phyloP scores from a whole-genome alignment of 2,888 invertebrate species.

The Argyra leucocephala region DNA sequence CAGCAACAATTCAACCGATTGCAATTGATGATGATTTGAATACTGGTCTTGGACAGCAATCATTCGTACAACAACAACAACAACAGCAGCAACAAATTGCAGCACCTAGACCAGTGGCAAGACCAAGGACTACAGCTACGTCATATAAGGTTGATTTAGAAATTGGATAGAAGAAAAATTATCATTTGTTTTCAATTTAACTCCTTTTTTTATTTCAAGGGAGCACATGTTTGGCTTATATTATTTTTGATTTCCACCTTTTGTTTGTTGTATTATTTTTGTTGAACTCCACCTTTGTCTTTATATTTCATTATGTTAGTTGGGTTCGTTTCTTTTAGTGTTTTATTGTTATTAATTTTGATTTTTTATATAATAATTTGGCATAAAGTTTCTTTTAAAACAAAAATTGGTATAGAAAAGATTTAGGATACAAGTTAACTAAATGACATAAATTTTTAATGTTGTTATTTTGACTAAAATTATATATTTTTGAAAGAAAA shows the following conservation, averaged over 20 bases:
- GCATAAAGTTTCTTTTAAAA: no score
- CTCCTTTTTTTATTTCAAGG: slow-evolving; percentile 1
- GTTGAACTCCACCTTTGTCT: background rate
- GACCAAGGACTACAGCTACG: slow-evolving; percentile 61
- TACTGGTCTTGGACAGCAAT: no score
- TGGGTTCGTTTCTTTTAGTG: background rate
- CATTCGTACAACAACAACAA: no score
- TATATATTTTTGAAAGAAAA: no score
- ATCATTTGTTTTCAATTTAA: slow-evolving; percentile 13
- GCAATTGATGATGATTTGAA: background rate
- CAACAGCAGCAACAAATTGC: slow-evolving; percentile 42
- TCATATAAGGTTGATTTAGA: slow-evolving; percentile 63
- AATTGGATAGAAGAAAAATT: slow-evolving; percentile 2
- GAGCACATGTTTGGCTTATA: background rate
- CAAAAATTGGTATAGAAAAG: no score
- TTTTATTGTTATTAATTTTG: no score
- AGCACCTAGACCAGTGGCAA: slow-evolving; percentile 55
- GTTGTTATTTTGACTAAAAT: no score
- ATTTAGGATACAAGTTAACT: no score
- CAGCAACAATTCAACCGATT: slow-evolving; percentile 33
- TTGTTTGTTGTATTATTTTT: no score
- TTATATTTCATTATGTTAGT: background rate
- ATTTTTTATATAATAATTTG: no score
- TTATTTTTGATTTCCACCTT: background rate
- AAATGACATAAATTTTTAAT: no score